phyloP scores from a whole-genome alignment of 1,140 invertebrate species.

The Hirudo medicinalis region DNA sequence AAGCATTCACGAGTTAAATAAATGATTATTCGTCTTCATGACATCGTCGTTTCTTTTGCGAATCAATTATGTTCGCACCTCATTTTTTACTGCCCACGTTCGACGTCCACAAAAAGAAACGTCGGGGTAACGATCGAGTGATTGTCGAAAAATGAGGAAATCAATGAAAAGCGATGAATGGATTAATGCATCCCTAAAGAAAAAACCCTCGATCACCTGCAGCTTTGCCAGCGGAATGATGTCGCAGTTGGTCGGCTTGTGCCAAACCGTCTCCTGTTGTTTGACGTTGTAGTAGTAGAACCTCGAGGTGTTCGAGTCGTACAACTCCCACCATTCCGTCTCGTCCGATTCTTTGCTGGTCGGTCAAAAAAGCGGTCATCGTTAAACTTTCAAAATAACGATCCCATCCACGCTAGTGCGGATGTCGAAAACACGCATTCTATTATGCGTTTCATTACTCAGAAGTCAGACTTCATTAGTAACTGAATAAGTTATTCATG shows the following conservation, averaged over 20 bases:
- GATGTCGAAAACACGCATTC: too few relatives aligned
- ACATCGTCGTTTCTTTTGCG: too few relatives aligned
- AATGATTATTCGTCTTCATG: too few relatives aligned
- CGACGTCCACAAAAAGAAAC: too few relatives aligned
- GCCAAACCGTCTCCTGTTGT: conserved; percentile 89
- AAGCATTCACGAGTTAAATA: too few relatives aligned
- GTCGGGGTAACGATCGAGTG: too few relatives aligned
- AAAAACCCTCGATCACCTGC: conserved; percentile 45
- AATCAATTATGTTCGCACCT: too few relatives aligned
- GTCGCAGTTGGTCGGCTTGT: conserved; percentile 87
- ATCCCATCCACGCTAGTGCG: neutral
- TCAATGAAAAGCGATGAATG: too few relatives aligned
- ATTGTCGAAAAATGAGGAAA: too few relatives aligned
- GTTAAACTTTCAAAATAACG: neutral
- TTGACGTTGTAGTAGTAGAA: conserved; percentile 98
- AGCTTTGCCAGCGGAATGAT: conserved; percentile 94
- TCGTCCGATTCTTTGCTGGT: conserved; percentile 74
- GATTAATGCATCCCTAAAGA: too few relatives aligned
- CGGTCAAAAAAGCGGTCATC: conserved; percentile 19
- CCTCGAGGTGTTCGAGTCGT: conserved; percentile 83
- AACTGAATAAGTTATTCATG: neutral
- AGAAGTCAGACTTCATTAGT: neutral
- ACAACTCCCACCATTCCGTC: conserved; percentile 98
- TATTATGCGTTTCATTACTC: neutral
- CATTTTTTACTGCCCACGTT: too few relatives aligned